Percentiles rank a stretch among this genome's conserved stretches.
phyloP scores from a whole-genome alignment of 92 coral and sea anemone genomes.

The Umimayanthus kanabou region DNA sequence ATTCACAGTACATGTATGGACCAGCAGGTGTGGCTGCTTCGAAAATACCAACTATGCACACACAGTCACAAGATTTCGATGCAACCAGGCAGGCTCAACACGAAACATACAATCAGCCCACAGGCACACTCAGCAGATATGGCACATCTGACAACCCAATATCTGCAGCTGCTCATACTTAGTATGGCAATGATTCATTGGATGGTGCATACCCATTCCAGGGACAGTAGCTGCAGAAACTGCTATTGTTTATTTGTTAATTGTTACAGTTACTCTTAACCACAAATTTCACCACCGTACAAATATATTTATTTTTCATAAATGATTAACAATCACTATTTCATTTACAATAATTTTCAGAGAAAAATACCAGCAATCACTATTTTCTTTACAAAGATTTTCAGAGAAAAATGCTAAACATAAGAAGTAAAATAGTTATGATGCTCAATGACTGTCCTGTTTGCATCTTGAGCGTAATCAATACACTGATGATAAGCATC shows the following conservation, averaged over 20 bases:
- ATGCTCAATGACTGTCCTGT: slow-evolving; percentile 9
- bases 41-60: not conserved
- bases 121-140: too few species aligned
- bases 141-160: not conserved
- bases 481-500: slow-evolving; percentile 8
- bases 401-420: slow-evolving; percentile 1
- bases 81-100: not conserved
- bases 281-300: too few species aligned
- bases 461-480: slow-evolving; percentile 5
- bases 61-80: too few species aligned
- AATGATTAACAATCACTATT: not conserved
- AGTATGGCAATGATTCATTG: not conserved
- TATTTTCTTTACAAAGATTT: not conserved
- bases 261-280: too few species aligned
- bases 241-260: too few species aligned
- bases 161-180: slow-evolving; percentile 7
- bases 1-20: not conserved
- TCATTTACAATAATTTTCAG: not conserved
- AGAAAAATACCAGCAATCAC: not conserved
- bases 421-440: not conserved
- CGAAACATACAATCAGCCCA: not conserved
- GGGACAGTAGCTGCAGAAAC: slow-evolving; percentile 5
- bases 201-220: not conserved
- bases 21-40: not conserved
- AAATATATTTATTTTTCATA: too few species aligned